Conservation (phyloP, 2,113 vertebrate genomes). For the Engraulis encrasicolus region DNA sequence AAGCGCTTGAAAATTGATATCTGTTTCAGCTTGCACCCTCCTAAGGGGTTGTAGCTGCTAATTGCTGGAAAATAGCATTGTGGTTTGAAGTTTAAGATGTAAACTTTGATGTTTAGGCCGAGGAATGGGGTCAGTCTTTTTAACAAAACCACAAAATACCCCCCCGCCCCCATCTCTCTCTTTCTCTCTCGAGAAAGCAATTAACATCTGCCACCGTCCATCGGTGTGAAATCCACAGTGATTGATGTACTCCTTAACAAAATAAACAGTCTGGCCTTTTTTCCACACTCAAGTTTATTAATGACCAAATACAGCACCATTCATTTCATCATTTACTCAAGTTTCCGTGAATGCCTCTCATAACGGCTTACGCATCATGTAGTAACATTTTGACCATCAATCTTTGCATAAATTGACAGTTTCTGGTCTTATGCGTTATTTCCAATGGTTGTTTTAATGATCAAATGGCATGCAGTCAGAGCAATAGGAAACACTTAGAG, state of each 20-base stretch:
- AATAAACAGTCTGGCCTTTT: background rate
- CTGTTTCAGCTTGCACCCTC: conserved; percentile 68
- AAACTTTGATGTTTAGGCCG: conserved; percentile 38
- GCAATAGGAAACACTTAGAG: conserved; percentile 53
- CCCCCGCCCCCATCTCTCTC: no score
- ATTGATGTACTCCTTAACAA: background rate
- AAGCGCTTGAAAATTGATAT: conserved; percentile 65
- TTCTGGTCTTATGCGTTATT: conserved; percentile 25
- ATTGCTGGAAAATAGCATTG: conserved; percentile 66
- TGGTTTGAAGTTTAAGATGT: conserved; percentile 44
- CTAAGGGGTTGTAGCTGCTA: conserved; percentile 71
- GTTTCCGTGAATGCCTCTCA: background rate
- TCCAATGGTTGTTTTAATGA: conserved; percentile 9
- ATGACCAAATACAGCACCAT: background rate
- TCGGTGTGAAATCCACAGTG: background rate
- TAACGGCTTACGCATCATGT: background rate
- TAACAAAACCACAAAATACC: background rate
- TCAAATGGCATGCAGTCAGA: conserved; percentile 39
- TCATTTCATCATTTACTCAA: background rate
- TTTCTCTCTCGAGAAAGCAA: background rate
- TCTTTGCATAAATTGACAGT: background rate
- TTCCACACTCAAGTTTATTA: background rate
- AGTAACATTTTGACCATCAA: background rate
- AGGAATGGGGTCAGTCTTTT: conserved; percentile 49
- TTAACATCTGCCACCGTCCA: background rate